Base-by-base conservation (phyloP, 2,888 invertebrate genomes). In the Caenorhabditis becei region DNA sequence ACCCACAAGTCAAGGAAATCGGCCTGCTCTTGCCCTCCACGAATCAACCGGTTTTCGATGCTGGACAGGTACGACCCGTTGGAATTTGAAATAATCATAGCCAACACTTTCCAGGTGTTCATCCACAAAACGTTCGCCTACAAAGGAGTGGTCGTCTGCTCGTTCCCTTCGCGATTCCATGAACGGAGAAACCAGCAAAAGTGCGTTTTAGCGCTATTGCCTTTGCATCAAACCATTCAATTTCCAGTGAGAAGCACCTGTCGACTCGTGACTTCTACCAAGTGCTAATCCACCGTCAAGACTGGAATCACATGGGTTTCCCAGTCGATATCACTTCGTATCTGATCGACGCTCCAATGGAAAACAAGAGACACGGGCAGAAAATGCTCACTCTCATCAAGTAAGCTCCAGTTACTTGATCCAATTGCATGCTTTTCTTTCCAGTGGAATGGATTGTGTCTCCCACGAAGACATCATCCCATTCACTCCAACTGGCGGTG, bases 401-500 rank as follows among this genome's bases (percentile, higher is more conserved):
- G 87, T 87, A 37, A 54, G 65, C 2, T 16, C 14, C 37, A 10
- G n/a, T 37, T 16, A 18, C n/a, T 14, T 49, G 37, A n/a, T 16
- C 14, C 37, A 10, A 18, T 37, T 16, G 18, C n/a, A 20, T 49
- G 37, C 10, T n/a, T 51, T 37, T 14, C n/a, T 14, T 85, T 92
- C 82, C 67, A 86, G 88, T 59, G 98, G 98, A 0, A 92, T 99
- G 83, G 98, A 99, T 93, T 99, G 98, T 92, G 97, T 98, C 11
- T 96, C 96, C 0, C 99, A 99, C 91, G 96, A 97, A 91, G 98
- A 99, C 92, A 95, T 99, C 85, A 94, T 98, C 87, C 99, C 99
- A 0, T 98, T 97, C 91, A 78, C 95, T 1, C 95, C 96, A 0
- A 94, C 94, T 32, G 97, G 97, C 90, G 94, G 95, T 86, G 59